Conservation (phyloP, 1,140 invertebrate genomes). For the Bombus huntii region DNA sequence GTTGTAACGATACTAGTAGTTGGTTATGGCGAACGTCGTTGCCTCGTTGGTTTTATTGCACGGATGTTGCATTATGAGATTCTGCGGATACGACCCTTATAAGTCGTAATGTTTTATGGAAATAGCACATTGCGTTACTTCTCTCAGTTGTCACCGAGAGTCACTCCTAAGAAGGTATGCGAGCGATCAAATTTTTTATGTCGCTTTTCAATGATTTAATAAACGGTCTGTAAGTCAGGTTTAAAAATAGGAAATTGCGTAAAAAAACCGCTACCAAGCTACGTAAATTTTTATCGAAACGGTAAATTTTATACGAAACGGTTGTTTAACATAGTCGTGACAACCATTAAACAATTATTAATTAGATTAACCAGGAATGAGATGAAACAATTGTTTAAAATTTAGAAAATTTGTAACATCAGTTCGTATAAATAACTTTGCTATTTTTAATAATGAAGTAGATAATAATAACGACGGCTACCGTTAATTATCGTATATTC, state of each 20-base stretch:
- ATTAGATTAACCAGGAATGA: too few relatives aligned
- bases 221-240: background rate
- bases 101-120: conserved; percentile 34
- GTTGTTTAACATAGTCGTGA: too few relatives aligned
- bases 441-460: too few relatives aligned
- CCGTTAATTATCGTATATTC: background rate
- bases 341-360: too few relatives aligned
- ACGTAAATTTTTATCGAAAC: too few relatives aligned
- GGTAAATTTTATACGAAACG: too few relatives aligned
- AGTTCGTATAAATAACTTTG: background rate
- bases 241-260: too few relatives aligned
- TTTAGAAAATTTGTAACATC: too few relatives aligned
- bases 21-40: conserved; percentile 16
- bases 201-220: background rate
- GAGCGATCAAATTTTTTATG: background rate
- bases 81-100: conserved; percentile 13
- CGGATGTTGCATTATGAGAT: conserved; percentile 23
- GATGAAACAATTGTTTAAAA: too few relatives aligned
- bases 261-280: too few relatives aligned
- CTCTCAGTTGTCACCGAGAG: background rate
- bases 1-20: background rate
- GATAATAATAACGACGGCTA: background rate
- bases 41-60: conserved; percentile 19
- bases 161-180: background rate
- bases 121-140: conserved; percentile 10